Evolutionary conservation across 2,113 vertebrate species (phyloP).

Genomic region (Dendropsophus ebraccatus): DNA sequence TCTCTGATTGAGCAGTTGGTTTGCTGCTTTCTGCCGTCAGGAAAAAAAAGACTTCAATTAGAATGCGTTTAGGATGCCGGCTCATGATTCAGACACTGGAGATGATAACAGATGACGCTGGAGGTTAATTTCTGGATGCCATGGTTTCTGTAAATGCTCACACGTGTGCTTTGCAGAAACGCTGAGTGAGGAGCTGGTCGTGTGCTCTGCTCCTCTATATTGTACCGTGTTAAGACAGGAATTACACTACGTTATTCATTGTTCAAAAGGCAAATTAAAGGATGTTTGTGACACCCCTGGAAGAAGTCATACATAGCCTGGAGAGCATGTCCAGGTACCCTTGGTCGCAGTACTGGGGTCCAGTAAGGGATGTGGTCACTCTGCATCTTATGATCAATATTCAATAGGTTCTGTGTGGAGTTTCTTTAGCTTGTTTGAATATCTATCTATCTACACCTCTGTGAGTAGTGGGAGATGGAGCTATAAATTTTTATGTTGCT

Average conservation of each 20-base stretch:
- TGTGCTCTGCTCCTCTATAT: not conserved
- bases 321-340: not conserved
- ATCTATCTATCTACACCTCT: not conserved
- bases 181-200: not conserved
- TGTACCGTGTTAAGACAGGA: not conserved
- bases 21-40: slow-evolving; percentile 6
- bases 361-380: not conserved
- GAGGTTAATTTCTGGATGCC: not conserved
- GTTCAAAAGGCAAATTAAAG: not conserved
- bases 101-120: slow-evolving; percentile 37
- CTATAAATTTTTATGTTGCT: too few species aligned
- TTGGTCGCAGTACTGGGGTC: not conserved
- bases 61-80: not conserved
- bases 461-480: not conserved
- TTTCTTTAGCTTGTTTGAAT: too few species aligned
- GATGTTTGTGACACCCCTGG: not conserved
- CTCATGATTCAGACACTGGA: not conserved
- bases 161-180: not conserved
- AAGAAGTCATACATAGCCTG: not conserved
- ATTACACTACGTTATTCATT: not conserved
- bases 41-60: slow-evolving; percentile 19
- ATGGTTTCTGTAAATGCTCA: not conserved
- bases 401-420: too few species aligned
- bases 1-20: slow-evolving; percentile 24
- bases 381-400: not conserved